A percentile compares a stretch with the other conserved stretches of the same genome.
Conservation (phyloP, 2,113 vertebrate genomes). For the Notiomystis cincta region DNA sequence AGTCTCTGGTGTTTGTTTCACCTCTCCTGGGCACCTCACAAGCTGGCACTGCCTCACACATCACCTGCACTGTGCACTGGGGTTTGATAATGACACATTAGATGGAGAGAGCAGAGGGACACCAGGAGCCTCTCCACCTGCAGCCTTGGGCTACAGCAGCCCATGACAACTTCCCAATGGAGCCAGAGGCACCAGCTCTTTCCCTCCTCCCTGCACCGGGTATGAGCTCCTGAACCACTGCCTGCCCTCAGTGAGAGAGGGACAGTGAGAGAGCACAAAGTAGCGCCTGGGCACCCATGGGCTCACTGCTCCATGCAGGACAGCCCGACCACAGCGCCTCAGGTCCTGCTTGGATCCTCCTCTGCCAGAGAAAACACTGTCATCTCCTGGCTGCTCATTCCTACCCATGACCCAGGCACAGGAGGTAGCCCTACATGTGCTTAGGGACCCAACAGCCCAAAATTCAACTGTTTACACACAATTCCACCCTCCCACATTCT, state of each 20-base stretch:
- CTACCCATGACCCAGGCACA: fast-evolving
- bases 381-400: background rate
- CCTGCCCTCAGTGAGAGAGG: background rate
- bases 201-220: background rate
- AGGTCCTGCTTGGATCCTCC: background rate
- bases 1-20: background rate
- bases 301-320: background rate
- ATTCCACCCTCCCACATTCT: background rate
- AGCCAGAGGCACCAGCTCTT: background rate
- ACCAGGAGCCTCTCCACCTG: background rate
- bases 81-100: background rate
- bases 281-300: background rate
- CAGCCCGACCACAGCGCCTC: fast-evolving
- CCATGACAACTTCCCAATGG: background rate
- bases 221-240: background rate
- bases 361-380: background rate
- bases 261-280: background rate
- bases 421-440: background rate
- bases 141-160: background rate
- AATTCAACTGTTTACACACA: background rate
- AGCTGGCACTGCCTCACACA: background rate
- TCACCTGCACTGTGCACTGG: background rate
- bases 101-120: background rate
- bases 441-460: background rate
- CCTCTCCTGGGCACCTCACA: background rate